Evolutionary conservation across 1,140 invertebrate genomes (phyloP), one percentile per base, ranked within the genome.

Genomic region (Druon quercuslanigerum): DNA sequence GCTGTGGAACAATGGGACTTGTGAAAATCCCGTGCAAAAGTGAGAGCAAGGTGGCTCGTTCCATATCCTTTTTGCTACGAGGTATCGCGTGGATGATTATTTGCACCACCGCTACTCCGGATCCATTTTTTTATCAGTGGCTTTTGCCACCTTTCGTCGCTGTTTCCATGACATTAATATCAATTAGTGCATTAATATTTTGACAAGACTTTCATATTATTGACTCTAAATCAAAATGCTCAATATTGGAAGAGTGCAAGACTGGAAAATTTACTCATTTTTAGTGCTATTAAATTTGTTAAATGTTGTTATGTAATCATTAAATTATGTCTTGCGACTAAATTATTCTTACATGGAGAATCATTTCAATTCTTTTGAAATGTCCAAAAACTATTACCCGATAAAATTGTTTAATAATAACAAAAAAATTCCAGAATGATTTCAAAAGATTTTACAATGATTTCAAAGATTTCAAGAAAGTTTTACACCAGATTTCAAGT

Each of bases 91-190:
- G 84, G 87, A 54, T 88, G 25, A 73, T 87, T 46, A 72, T 90
- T 50, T 84, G 79, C 16, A 85, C 86, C 46, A 78, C 87, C 60
- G 82, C 83, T 40, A 77, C 82, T 51, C 77, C 83, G 60, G 81
- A 75, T 71, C 75, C 86, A 17, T 75, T 84, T 19, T 82, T 88
- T 81, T 88, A 89, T 83, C 87, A 91, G n/a, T 91, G 89, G 86
- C 88, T 77, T 75, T 86, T 92, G 57, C 87, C 91, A 57, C 89
- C 88, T 11, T 73, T 88, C 25, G 72, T 90, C 12, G 85, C 90
- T 14, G 50, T 56, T 40, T 17, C 75, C 11, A 16, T 81, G 57
- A 56, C 51, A 72, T 60, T 87, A 17, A 82, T 89, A 74, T 81
- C 85, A 40, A 46, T 89, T 50, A 84, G 87, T 82, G 82, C 79